phyloP scores from a whole-genome alignment of 2,113 vertebrate species.

The Syrrhaptes paradoxus region DNA sequence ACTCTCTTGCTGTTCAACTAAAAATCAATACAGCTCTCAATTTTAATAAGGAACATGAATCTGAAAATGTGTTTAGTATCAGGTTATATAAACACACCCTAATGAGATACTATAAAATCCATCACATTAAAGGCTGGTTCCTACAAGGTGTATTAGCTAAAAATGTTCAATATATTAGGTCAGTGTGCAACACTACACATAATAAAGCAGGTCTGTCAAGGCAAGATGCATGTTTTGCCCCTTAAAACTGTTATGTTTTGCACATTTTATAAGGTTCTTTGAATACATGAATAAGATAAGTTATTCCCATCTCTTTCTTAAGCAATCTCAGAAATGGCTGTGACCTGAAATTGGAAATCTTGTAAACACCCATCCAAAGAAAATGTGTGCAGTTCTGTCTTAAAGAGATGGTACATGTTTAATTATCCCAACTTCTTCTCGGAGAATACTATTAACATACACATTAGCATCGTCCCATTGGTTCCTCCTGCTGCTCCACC shows the following conservation, averaged over 20 bases:
- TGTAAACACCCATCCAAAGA: conserved; percentile 85
- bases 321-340: conserved; percentile 82
- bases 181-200: conserved; percentile 77
- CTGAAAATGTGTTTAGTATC: conserved; percentile 80
- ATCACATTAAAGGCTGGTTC: conserved; percentile 83
- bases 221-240: conserved; percentile 79
- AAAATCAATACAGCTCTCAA: conserved; percentile 79
- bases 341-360: conserved; percentile 87
- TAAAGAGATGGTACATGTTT: conserved; percentile 85
- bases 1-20: conserved; percentile 67
- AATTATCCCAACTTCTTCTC: conserved; percentile 85
- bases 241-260: conserved; percentile 84
- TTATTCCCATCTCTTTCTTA: conserved; percentile 82
- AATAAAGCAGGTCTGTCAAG: conserved; percentile 81
- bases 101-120: conserved; percentile 86
- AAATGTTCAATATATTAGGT: conserved; percentile 84
- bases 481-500: conserved; percentile 84
- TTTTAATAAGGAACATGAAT: conserved; percentile 86
- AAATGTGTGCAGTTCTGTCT: conserved; percentile 80
- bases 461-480: conserved; percentile 85
- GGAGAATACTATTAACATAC: conserved; percentile 84
- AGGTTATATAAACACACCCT: conserved; percentile 84
- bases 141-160: conserved; percentile 84
- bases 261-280: conserved; percentile 85
- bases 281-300: conserved; percentile 86